Evolutionary conservation across 2,888 invertebrate species (phyloP).

Genomic region (Stenodera caucasica): DNA sequence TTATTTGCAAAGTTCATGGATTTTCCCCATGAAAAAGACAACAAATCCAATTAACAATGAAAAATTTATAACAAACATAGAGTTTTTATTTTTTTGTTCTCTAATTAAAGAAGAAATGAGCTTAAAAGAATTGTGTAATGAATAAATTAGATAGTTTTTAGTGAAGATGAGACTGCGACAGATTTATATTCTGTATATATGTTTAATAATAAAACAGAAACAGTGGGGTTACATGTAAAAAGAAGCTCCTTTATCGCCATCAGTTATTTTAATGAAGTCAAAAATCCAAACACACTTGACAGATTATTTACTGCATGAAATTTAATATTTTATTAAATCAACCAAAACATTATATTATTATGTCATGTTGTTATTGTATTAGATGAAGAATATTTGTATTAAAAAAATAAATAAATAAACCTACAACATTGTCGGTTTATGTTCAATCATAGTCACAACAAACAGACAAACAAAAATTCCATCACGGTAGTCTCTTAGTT

Average conservation of each 20-base stretch:
- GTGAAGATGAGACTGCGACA: conserved; percentile 5
- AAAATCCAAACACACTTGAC: conserved; percentile 34
- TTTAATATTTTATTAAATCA: conserved; percentile 33
- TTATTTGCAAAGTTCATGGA: no score
- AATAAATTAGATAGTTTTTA: background rate
- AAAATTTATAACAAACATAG: no score
- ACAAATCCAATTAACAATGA: no score
- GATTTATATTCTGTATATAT: conserved; percentile 5
- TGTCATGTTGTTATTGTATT: conserved; percentile 4
- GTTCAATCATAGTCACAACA: background rate
- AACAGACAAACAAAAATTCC: background rate
- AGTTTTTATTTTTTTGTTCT: no score
- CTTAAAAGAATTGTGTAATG: no score
- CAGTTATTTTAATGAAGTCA: conserved; percentile 32
- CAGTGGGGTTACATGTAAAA: conserved; percentile 11
- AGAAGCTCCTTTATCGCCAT: conserved; percentile 13
- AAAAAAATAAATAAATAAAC: no score
- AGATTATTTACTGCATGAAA: conserved; percentile 34
- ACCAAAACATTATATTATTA: background rate
- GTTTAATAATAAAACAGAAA: conserved; percentile 7
- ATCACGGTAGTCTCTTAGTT: no score
- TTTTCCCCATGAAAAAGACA: no score
- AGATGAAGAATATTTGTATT: background rate
- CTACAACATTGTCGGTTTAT: no score
- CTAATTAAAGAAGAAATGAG: no score